Conservation (phyloP, 1,140 invertebrate species). For the Homalodisca vitripennis region DNA sequence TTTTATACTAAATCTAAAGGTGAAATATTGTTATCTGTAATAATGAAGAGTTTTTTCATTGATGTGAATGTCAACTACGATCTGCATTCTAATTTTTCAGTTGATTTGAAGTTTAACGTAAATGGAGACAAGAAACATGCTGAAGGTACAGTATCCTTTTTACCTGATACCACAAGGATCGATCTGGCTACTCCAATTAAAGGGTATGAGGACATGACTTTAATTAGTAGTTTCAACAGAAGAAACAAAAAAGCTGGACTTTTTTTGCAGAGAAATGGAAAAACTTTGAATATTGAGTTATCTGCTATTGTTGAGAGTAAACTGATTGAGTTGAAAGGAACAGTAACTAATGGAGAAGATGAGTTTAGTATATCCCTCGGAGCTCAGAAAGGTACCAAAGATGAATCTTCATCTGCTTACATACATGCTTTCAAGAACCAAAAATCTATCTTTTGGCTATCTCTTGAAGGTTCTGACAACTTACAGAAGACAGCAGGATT, state of each 20-base stretch:
- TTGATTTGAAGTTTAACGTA: slow-evolving; percentile 13
- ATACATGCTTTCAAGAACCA: neutral
- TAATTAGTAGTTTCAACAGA: neutral
- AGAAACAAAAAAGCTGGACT: slow-evolving; percentile 12
- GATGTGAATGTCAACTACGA: neutral
- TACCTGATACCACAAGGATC: neutral
- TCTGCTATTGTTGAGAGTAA: neutral
- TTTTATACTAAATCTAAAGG: neutral
- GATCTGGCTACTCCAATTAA: slow-evolving; percentile 11
- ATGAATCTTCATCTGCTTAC: neutral
- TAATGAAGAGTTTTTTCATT: neutral
- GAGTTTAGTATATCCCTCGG: neutral
- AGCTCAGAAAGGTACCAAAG: neutral
- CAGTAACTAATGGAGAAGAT: neutral
- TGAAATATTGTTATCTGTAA: neutral
- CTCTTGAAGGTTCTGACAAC: neutral
- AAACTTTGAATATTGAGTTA: neutral
- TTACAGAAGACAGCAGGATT: neutral
- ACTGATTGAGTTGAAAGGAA: neutral
- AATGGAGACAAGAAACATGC: neutral
- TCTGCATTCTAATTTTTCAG: neutral
- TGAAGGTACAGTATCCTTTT: neutral
- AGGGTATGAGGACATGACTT: slow-evolving; percentile 4
- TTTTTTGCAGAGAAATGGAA: slow-evolving; percentile 7
- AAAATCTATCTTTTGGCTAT: neutral